Evolutionary conservation across 2,113 vertebrate genomes (phyloP), one percentile per base, ranked within the genome.

Genomic region (Oenanthe melanoleuca): DNA sequence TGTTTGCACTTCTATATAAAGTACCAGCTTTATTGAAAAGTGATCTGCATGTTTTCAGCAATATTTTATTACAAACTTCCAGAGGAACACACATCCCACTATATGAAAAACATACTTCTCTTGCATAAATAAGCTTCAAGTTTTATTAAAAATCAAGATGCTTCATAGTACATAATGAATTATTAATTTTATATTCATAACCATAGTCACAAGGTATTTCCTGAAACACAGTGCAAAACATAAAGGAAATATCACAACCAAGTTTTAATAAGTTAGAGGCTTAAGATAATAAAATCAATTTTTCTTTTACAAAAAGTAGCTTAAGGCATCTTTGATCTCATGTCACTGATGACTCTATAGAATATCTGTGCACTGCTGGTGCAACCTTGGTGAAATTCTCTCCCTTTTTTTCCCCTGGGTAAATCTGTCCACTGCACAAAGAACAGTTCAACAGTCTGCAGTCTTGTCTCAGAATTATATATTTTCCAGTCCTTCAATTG

Each of bases 101-200:
- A 44, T 93, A 92, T 93, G 60, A 94, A 94, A 92, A 92, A 14
- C 19, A 74, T 47, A 77, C 17, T 86, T 83, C 42, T 24, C 59
- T 53, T 70, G 71, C 86, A 95, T 95, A 93, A 96, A 86, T 90
- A 86, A 92, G 42, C 34, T 73, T 90, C 67, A 80, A 52, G 37
- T 85, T 96, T 94, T 96, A 96, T 95, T 96, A 94, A 94, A 91
- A 93, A 90, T 83, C 66, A 34, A 90, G 83, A 85, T 80, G 45
- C 71, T 65, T 23, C 33, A 88, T 64, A 88, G 80, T 66, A 86
- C 73, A 73, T 59, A 0, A 83, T 88, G 88, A 95, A 95, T 93
- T 96, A 96, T 93, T 95, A 86, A 94, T 93, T 93, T 93, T 34
- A 49, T 88, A 81, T 92, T 93, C 78, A 79, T 77, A 92, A 72